Conservation (phyloP, 2,888 invertebrate species). For the Aricia artaxerxes region DNA sequence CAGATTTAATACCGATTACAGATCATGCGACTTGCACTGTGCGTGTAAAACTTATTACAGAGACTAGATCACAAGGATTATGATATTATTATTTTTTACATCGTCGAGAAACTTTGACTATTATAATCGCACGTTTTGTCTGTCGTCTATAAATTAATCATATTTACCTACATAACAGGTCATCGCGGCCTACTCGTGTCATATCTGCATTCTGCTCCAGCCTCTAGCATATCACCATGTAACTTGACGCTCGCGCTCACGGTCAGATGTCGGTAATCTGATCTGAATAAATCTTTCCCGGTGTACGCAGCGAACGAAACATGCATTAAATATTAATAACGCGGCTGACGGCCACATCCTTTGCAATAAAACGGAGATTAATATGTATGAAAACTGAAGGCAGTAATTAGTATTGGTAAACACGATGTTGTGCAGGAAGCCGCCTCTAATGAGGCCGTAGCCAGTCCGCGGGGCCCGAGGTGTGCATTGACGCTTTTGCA, state of each 20-base stretch:
- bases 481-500: constrained; percentile 17
- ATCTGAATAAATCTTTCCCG: not conserved
- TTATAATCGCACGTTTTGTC: no score
- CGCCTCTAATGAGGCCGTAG: not conserved
- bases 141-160: not conserved
- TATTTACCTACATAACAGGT: not conserved
- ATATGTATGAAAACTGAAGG: not conserved
- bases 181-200: not conserved
- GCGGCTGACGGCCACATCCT: not conserved
- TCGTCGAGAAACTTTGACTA: no score
- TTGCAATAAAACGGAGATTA: not conserved
- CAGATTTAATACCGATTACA: not conserved
- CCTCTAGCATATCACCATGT: not conserved
- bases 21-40: not conserved
- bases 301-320: not conserved
- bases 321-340: not conserved
- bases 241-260: not conserved
- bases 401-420: not conserved
- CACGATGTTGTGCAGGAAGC: not conserved
- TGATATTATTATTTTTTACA: no score
- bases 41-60: not conserved
- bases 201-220: not conserved
- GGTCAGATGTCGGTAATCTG: not conserved
- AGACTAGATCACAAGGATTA: not conserved
- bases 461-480: not conserved